Evolutionary conservation across 2,797 vertebrate genomes (phyloP), one percentile per base, ranked within the genome.

Genomic region (Helicolenus hilgendorfi): DNA sequence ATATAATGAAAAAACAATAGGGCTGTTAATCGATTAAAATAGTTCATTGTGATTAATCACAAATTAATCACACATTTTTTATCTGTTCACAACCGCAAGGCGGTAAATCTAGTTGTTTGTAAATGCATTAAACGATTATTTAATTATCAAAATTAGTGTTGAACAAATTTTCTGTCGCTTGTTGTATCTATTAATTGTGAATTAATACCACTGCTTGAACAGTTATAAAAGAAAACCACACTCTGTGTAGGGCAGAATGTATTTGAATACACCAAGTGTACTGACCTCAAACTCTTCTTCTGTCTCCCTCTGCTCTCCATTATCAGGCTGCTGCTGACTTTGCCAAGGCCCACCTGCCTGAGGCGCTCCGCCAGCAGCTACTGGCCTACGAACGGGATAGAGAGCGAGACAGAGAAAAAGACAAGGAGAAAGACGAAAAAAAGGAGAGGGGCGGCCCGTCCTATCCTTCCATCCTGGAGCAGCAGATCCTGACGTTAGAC

Each of bases 291-390:
- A 87, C 55, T 62, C 88, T 94, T 64, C 84, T 81, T 62, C 76
- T 74, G 2, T 80, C 63, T 82, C 45, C 60, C 59, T 92, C 59
- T 92, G 58, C 26, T 89, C 70, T 91, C 59, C 49, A 29, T 92
- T 78, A 79, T 5, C 89, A 99, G 99, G 98, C 99, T 0, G 99
- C 99, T 67, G 99, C 99, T 20, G 99, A 99, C 86, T 99, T 99
- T 56, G 98, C 98, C 79, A 99, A 99, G 95, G 97, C 97, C 56
- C 98, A 98, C 90, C 98, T 99, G 92, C 98, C 98, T 0, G 98
- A 98, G 64, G 98, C 98, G 83, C 97, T 99, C 20, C 98, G 98
- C 80, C 98, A 98, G 87, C 98, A 99, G 83, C 98, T 99, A 26
- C 98, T 98, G 88, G 97, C 97, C 89, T 99, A 99, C 0, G 98